These are phyloP conservation scores for Pundamilia nyererei DNA, from an alignment of 2,113 vertebrate genomes.

Conservation along the genomic window DNA sequence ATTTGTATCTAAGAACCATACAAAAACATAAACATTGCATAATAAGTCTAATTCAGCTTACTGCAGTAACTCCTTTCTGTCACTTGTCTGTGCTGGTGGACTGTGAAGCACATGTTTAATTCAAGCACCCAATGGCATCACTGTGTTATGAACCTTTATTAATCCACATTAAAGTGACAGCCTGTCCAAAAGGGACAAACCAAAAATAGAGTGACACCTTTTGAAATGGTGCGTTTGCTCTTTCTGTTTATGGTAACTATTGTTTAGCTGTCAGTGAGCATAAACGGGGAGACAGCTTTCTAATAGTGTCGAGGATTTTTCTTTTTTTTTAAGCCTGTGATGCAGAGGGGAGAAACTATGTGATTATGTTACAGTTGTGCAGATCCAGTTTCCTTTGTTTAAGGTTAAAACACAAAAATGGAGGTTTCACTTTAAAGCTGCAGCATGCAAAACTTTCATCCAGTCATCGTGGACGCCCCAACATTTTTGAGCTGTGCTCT, in stretches of 20 bases:
- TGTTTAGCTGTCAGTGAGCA: background rate
- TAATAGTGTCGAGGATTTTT: background rate
- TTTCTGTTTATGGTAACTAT: background rate
- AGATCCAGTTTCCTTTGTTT: background rate
- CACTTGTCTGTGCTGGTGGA: constrained; percentile 56
- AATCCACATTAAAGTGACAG: constrained; percentile 5
- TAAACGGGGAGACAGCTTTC: background rate
- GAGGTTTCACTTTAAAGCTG: background rate
- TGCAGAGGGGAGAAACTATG: background rate
- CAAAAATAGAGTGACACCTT: background rate
- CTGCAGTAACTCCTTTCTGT: constrained; percentile 17
- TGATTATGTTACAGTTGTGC: background rate
- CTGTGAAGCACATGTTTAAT: background rate
- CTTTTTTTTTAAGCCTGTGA: background rate
- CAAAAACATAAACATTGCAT: background rate
- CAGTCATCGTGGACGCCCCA: constrained; percentile 5
- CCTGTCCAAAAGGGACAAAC: background rate
- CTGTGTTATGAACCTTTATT: background rate
- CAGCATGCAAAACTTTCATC: background rate
- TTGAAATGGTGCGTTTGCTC: background rate
- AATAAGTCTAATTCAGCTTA: background rate
- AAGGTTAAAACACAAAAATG: background rate
- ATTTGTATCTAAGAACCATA: background rate
- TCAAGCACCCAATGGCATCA: background rate
- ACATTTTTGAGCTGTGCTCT: background rate